Evolutionary conservation across 2,888 invertebrate genomes (phyloP), one percentile per base, ranked within the genome.

Genomic region (Lapara coniferarum): DNA sequence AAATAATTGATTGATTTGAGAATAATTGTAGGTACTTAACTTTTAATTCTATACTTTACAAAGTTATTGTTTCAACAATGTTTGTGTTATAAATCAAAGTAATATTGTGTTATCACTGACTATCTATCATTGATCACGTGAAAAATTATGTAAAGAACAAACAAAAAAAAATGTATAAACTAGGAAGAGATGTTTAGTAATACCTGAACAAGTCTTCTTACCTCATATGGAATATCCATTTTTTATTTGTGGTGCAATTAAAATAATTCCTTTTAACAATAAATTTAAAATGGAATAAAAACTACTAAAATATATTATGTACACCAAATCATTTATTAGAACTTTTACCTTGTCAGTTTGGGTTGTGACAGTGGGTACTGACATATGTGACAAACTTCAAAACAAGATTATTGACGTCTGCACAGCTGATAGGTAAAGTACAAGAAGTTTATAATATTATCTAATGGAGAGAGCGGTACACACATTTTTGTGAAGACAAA

Each of bases 181-280:
- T 19, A 63, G 63, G 63, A 63, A 63, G 63, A 49, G 49, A 63
- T 49, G 0, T 49, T 63, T 46, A 19, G 12, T 19, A n/a, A n/a
- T 7, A 49, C 19, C 30, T 13, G 46, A 49, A 67, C 25, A 8
- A 30, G 46, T n/a, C 52, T 10, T 67, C 67, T 58, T 84, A 92
- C 93, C 86, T 93, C 93, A 74, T 84, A 89, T 1, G 93, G 93
- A 49, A 93, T 83, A 71, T 89, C 90, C 89, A 91, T 88, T 81
- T 75, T 77, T 49, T 67, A 16, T 57, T n/a, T 66, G 14, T 6
- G 19, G 30, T 16, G 12, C 13, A 51, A 51, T 57, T 63, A 49
- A 6, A 46, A 19, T 37, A 37, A 6, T 37, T 19, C 25, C 19
- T 49, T 10, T 3, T 4, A 19, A 49, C 63, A 13, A 49, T 5